Base-by-base conservation (phyloP, 2,888 invertebrate genomes). In the Ornithoptera priamus region DNA sequence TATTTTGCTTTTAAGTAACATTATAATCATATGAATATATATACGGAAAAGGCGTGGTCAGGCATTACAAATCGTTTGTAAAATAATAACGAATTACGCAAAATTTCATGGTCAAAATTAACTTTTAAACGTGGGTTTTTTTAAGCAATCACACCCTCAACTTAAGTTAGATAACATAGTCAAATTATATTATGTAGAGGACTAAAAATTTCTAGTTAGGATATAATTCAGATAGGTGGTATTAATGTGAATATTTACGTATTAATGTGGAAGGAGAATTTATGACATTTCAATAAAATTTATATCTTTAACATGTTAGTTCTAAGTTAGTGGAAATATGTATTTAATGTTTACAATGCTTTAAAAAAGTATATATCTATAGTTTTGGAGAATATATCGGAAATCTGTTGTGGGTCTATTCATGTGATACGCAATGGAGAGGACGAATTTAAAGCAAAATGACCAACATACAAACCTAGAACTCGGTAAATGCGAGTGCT, bases 331-430 rank as follows among this genome's bases (percentile, higher is more conserved):
- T 18, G 50, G 15, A 50, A 17, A 50, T 15, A 17, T 50, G 1
- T 17, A 15, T 17, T 12, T 0, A 17, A 17, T 50, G 10, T 15
- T 46, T 4, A 8, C 17, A 15, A 50, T 56, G 65, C 65, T 63
- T 63, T 36, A 59, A 50, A 59, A 65, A 70, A 67, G 71, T 69
- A 68, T 42, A 70, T 69, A 65, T 64, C 65, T 30, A 63, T 70
- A 68, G 67, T 70, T 67, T 70, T 68, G 67, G 65, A 68, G 60
- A 65, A 67, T 70, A 70, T 60, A 72, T 72, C 65, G 65, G 42
- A 36, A 62, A 46, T 30, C 62, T 46, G 7, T 68, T 58, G 46
- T 2, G 3, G 17, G 50, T 50, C 17, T 12, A 15, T 50, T 5
- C 50, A 18, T 50, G 17, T 18, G 50, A 2, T 50, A 50, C 5